phyloP scores from a whole-genome alignment of 2,797 vertebrate genomes.

The Danio jaintianensis region DNA sequence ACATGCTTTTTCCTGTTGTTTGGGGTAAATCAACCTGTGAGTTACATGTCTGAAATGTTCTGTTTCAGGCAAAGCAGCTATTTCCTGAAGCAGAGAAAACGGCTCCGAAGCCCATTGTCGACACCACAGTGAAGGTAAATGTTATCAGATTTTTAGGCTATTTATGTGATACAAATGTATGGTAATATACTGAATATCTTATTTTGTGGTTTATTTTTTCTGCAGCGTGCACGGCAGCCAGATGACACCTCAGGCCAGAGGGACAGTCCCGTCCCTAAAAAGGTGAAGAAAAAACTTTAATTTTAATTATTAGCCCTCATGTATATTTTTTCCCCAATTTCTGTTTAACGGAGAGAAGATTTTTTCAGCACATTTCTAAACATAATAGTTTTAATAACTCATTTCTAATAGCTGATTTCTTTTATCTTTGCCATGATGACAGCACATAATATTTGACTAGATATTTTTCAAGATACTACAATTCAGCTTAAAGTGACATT shows the following conservation, averaged over 20 bases:
- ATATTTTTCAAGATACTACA: too few species aligned
- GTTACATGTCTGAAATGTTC: constrained; percentile 35
- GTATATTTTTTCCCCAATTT: too few species aligned
- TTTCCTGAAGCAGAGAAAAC: constrained; percentile 88
- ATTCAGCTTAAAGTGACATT: too few species aligned
- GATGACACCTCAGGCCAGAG: constrained; percentile 88
- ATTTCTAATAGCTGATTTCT: too few species aligned
- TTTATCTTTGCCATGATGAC: too few species aligned
- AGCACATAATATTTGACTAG: too few species aligned
- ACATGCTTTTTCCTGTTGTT: too few species aligned
- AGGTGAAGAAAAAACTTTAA: constrained; percentile 82
- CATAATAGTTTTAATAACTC: too few species aligned
- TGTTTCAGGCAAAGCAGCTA: constrained; percentile 89
- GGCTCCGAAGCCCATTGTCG: constrained; percentile 75
- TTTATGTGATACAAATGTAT: too few species aligned
- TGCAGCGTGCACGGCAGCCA: constrained; percentile 81
- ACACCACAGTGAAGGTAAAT: constrained; percentile 84
- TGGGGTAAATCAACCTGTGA: not conserved
- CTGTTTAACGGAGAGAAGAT: too few species aligned
- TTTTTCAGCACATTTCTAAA: too few species aligned
- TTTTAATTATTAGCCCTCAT: too few species aligned
- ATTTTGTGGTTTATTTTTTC: not conserved
- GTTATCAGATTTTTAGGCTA: not conserved
- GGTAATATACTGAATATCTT: not conserved
- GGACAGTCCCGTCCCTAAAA: constrained; percentile 89